These are phyloP conservation scores for Anthophora plumipes DNA, from an alignment of 2,888 invertebrate genomes.

Conservation along the genomic window DNA sequence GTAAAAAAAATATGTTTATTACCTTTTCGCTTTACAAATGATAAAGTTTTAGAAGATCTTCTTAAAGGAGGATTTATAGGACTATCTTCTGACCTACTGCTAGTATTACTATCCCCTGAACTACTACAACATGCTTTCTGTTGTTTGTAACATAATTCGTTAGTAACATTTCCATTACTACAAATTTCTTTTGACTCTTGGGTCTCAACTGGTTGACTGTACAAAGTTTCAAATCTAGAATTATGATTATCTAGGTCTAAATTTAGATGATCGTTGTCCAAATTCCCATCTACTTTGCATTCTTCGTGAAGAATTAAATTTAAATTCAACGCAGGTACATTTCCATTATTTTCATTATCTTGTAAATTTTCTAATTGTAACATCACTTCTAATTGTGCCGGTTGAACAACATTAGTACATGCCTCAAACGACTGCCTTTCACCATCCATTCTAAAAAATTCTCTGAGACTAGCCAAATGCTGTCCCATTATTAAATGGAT, in stretches of 20 bases:
- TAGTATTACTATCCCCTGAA: constrained; percentile 81
- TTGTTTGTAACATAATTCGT: constrained; percentile 73
- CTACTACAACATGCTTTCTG: constrained; percentile 77
- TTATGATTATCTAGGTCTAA: constrained; percentile 82
- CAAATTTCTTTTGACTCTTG: constrained; percentile 79
- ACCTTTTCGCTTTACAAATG: constrained; percentile 83
- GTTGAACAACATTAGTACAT: constrained; percentile 71
- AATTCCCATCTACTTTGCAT: constrained; percentile 76
- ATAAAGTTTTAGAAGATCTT: constrained; percentile 82
- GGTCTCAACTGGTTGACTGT: constrained; percentile 81
- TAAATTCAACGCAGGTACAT: constrained; percentile 73
- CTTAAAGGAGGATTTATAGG: constrained; percentile 80
- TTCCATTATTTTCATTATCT: constrained; percentile 79
- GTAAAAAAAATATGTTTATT: constrained; percentile 2
- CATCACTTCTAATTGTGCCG: constrained; percentile 71
- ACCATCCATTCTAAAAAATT: constrained; percentile 82
- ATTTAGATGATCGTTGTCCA: constrained; percentile 79
- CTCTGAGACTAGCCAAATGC: constrained; percentile 84
- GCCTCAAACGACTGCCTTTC: constrained; percentile 76
- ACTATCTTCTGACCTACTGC: constrained; percentile 82
- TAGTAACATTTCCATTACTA: constrained; percentile 79
- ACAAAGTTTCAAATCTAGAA: constrained; percentile 83
- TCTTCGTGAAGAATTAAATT: constrained; percentile 75
- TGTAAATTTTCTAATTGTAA: constrained; percentile 71
- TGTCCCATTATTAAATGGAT: constrained; percentile 83